phyloP scores from a whole-genome alignment of 2,113 vertebrate species.

The Strix aluco region DNA sequence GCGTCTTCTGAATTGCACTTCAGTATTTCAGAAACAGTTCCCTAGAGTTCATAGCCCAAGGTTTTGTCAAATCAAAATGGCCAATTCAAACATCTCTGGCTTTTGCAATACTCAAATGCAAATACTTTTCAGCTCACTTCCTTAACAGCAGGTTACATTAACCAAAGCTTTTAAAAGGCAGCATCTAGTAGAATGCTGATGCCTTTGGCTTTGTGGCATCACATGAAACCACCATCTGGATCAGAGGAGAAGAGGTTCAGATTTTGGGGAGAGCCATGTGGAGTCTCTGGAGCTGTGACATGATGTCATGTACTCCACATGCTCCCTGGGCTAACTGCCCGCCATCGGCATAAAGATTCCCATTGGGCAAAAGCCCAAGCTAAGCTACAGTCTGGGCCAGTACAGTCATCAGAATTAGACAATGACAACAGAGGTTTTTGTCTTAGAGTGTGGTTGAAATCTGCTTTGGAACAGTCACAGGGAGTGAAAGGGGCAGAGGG shows the following conservation, averaged over 20 bases:
- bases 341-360: neutral
- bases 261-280: neutral
- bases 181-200: neutral
- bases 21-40: neutral
- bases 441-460: rapidly evolving
- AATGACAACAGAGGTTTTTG: neutral
- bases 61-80: neutral
- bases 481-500: neutral
- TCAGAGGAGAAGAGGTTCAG: neutral
- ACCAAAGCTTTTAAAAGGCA: neutral
- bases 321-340: neutral
- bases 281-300: neutral
- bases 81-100: neutral
- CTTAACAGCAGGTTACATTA: neutral
- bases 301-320: neutral
- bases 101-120: neutral
- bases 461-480: neutral
- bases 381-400: neutral
- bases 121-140: neutral
- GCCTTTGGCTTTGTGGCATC: neutral
- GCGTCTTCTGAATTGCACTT: neutral
- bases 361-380: neutral
- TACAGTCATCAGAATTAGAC: neutral
- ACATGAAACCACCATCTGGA: neutral
- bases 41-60: neutral